These are phyloP conservation scores for Drosophila ficusphila DNA, from an alignment of 1,140 invertebrate genomes.

Conservation along the genomic window DNA sequence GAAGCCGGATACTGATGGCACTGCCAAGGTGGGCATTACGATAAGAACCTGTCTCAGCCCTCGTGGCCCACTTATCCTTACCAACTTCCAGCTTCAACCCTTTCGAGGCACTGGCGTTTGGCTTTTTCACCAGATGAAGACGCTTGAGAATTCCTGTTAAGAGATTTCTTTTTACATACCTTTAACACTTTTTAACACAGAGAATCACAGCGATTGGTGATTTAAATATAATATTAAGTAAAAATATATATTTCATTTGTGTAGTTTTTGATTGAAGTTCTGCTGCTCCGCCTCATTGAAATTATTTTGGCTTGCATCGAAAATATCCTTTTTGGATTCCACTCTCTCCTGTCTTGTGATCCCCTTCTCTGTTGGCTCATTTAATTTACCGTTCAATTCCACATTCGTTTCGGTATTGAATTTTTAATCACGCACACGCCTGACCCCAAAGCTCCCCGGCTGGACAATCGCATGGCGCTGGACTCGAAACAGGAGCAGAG, in stretches of 20 bases:
- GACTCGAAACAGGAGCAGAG: conserved; percentile 1
- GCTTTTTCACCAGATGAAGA: neutral
- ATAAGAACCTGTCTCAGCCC: conserved; percentile 21
- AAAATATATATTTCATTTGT: no score
- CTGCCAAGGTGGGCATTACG: conserved; percentile 60
- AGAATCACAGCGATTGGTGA: no score
- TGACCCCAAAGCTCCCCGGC: conserved; percentile 45
- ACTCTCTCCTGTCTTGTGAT: no score
- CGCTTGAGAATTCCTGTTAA: neutral
- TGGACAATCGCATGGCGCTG: neutral
- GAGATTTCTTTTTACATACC: neutral
- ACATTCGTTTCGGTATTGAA: conserved; percentile 80
- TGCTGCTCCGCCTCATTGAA: no score
- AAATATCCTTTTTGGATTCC: neutral
- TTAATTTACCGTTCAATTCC: conserved; percentile 79
- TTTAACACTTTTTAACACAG: no score
- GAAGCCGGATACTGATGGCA: neutral
- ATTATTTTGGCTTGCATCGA: neutral
- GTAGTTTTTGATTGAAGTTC: neutral
- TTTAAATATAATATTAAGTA: no score
- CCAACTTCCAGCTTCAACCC: neutral
- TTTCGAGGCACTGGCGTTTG: neutral
- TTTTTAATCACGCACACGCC: conserved; percentile 75
- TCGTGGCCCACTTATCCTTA: conserved; percentile 1
- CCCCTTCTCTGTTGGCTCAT: conserved; percentile 42